These are phyloP conservation scores for Zenarchopterus dispar DNA, from an alignment of 2,797 vertebrate genomes.

Conservation along the genomic window DNA sequence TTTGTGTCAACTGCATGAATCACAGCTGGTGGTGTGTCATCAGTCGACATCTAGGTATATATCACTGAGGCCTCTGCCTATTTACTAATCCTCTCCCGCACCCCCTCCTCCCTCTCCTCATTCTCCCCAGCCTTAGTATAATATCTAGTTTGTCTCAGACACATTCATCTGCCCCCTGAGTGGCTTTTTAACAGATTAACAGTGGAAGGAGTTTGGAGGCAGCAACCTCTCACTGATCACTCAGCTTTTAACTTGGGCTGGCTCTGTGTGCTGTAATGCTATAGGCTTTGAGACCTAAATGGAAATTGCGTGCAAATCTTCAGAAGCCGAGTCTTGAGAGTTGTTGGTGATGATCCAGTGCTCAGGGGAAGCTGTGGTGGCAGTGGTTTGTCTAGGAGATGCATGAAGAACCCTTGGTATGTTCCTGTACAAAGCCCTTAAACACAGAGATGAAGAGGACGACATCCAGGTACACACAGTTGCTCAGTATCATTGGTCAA, in stretches of 20 bases:
- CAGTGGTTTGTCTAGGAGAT: slow-evolving; percentile 75
- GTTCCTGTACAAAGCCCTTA: slow-evolving; percentile 86
- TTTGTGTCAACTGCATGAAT: slow-evolving; percentile 62
- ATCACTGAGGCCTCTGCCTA: slow-evolving; percentile 77
- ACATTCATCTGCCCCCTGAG: slow-evolving; percentile 78
- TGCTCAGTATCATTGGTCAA: slow-evolving; percentile 34
- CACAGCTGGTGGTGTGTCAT: slow-evolving; percentile 70
- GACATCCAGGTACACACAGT: slow-evolving; percentile 73
- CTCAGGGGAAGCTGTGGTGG: slow-evolving; percentile 54
- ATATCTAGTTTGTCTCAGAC: slow-evolving; percentile 80
- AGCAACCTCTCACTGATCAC: slow-evolving; percentile 63
- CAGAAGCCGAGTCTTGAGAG: slow-evolving; percentile 17
- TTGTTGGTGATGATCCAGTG: slow-evolving; percentile 46
- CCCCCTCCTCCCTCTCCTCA: slow-evolving; percentile 61
- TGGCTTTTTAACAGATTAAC: slow-evolving; percentile 80
- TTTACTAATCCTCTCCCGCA: slow-evolving; percentile 72
- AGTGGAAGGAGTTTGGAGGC: slow-evolving; percentile 61
- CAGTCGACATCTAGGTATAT: slow-evolving; percentile 69
- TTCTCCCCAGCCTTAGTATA: slow-evolving; percentile 67
- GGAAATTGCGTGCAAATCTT: slow-evolving; percentile 28
- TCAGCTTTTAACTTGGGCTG: slow-evolving; percentile 73
- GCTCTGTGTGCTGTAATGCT: slow-evolving; percentile 33
- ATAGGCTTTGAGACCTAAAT: slow-evolving; percentile 68
- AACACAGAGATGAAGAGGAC: slow-evolving; percentile 83
- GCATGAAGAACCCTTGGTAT: slow-evolving; percentile 75